Percentiles rank a stretch among this genome's conserved stretches.
These are phyloP conservation scores for Ectemnius cavifrons DNA, from an alignment of 2,888 invertebrate genomes.

Conservation along the genomic window DNA sequence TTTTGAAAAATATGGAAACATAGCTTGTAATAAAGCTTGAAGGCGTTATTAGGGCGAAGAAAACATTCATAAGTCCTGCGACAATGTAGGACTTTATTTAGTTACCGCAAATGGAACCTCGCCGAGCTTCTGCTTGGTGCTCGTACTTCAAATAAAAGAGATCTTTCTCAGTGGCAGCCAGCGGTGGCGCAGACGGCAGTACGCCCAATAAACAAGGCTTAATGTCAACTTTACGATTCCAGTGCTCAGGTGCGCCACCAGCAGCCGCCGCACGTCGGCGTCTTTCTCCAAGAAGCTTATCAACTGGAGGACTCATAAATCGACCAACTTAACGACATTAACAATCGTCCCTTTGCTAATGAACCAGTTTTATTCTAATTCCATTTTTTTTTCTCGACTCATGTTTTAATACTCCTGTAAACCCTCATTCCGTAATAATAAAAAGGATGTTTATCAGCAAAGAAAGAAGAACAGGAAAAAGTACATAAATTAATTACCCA, in stretches of 20 bases:
- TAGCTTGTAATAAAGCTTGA: not conserved
- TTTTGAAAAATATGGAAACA: too few species aligned
- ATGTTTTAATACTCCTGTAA: not conserved
- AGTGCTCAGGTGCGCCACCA: constrained; percentile 50
- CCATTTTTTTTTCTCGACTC: not conserved
- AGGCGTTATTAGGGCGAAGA: constrained; percentile 21
- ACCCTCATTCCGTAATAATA: not conserved
- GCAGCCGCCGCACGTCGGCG: constrained; percentile 39
- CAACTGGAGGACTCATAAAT: constrained; percentile 49
- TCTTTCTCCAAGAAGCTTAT: constrained; percentile 57
- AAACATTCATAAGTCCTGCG: constrained; percentile 47
- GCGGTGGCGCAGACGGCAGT: not conserved
- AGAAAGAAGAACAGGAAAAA: not conserved
- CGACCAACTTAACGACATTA: not conserved
- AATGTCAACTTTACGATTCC: constrained; percentile 57
- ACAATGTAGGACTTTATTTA: constrained; percentile 55
- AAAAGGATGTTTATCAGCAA: not conserved
- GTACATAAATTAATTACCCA: not conserved
- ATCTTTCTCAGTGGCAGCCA: constrained; percentile 28
- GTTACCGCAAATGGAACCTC: constrained; percentile 56
- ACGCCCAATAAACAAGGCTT: constrained; percentile 61
- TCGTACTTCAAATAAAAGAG: constrained; percentile 56
- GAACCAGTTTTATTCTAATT: not conserved
- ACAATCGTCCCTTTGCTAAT: not conserved
- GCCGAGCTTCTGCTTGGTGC: constrained; percentile 19